phyloP scores from a whole-genome alignment of 2,113 vertebrate genomes.

The Caloenas nicobarica region DNA sequence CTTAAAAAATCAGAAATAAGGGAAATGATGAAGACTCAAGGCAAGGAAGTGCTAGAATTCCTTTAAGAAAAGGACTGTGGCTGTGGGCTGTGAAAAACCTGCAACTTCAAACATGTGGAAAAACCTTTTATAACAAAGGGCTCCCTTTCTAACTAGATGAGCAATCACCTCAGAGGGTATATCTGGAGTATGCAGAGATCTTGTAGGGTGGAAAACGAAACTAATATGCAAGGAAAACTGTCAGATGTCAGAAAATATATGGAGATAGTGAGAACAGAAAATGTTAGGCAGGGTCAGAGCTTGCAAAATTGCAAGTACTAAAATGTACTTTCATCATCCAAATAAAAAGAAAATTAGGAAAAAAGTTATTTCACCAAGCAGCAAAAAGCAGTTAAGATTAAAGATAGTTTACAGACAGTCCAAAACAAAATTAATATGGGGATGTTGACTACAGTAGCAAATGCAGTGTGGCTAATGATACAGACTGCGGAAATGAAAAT shows the following conservation, averaged over 20 bases:
- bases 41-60: not conserved
- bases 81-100: not conserved
- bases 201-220: not conserved
- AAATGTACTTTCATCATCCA: slow-evolving; percentile 33
- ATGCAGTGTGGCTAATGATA: slow-evolving; percentile 15
- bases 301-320: slow-evolving; percentile 4
- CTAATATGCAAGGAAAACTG: slow-evolving; percentile 18
- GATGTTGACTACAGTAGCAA: slow-evolving; percentile 14
- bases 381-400: not conserved
- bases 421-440: slow-evolving; percentile 33
- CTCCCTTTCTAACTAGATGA: slow-evolving; percentile 4
- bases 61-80: not conserved
- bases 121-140: not conserved
- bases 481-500: not conserved
- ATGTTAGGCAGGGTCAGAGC: slow-evolving; percentile 1
- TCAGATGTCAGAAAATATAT: slow-evolving; percentile 35
- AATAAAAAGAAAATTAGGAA: slow-evolving; percentile 2
- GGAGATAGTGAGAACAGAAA: slow-evolving; percentile 16
- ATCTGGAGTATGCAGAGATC: not conserved
- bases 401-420: slow-evolving; percentile 9
- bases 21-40: not conserved
- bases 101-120: not conserved
- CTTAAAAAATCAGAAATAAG: not conserved
- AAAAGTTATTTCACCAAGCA: not conserved
- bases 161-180: not conserved